Evolutionary conservation across 2,888 invertebrate species (phyloP), one percentile per base, ranked within the genome.

Genomic region (Protonemura montana): DNA sequence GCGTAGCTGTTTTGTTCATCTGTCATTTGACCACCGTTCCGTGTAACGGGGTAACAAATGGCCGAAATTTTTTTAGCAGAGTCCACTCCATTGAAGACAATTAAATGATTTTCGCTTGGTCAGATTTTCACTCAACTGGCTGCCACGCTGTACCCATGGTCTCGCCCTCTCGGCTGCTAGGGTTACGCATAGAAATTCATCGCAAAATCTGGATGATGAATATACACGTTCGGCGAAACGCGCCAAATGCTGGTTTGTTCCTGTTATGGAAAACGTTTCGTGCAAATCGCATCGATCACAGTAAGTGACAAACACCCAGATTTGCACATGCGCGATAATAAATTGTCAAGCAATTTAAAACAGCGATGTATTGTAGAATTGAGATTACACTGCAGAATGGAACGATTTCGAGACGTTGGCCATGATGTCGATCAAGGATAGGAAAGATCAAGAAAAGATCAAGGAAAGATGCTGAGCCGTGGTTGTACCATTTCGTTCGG

Each of bases 1-100:
- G 59, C 21, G 2, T 21, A 10, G 59, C 59, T 59, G 59, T 59
- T 59, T 10, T 21, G 59, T 59, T 59, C 59, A 59, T 59, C 21
- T 59, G 59, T 59, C 59, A 59, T 21, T 21, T 10, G 59, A 21
- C 59, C 59, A 59, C 21, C 59, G 59, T 2, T 2, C 59, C 59
- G 13, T 35, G 59, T 59, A 59, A 59, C 59, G 3, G 1, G 59
- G 59, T 21, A 21, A 59, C 59, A 59, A 59, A 59, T 59, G 59
- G 13, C 13, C 59, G 59, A 10, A 3, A 59, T 59, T 59, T 59
- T n/a, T 59, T 59, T 10, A 59, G 59, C 59, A 59, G 59, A 59
- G 59, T 59, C 59, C 59, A 59, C 59, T 59, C 59, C 16, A 59
- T 59, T 59, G 59, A 59, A 59, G 59, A 59, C 59, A 59, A 59